Base-by-base conservation (phyloP, 2,113 vertebrate species). In the Raja brachyura region DNA sequence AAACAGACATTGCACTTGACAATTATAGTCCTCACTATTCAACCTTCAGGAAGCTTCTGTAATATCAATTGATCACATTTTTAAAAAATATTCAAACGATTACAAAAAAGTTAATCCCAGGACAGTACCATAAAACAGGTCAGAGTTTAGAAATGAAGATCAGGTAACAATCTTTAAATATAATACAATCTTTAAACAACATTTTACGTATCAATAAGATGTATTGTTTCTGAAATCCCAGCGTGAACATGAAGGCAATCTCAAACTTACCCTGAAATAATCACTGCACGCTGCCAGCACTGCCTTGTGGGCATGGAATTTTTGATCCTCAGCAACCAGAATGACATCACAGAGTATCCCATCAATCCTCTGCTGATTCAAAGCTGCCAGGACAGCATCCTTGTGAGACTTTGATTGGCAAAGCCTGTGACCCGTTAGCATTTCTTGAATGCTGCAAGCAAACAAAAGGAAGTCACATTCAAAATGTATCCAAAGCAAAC, bases 381-480 rank as follows among this genome's bases (percentile, higher is more conserved):
- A 96, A 16, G 98, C 98, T 63, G 98, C 96, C 93, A 99, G 96
- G 93, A 99, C 98, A 2, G 96, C 97, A 95, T 98, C 96, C 1
- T 98, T 98, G 96, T 99, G 98, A 93, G 98, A 98, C 94, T 97
- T 98, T 3, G 98, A 99, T 95, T 98, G 98, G 96, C 98, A 99
- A 93, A 99, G 97, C 94, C 97, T 97, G 96, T 99, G 98, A 96
- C 98, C 98, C 95, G 97, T 99, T 97, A 99, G 97, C 98, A 98
- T 98, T 95, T 98, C 97, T 96, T 97, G 97, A 95, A 97, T 95
- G 68, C 97, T 97, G 94, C 93, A 94, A 95, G 94, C 10, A 78
- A 94, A 93, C 75, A 94, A 78, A 94, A 70, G 14, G 54, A 94
- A 48, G 39, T 48, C 94, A 95, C 13, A 48, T 63, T 94, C 18